These are phyloP conservation scores for Tricholaema leucomelas DNA, from an alignment of 2,113 vertebrate genomes.

Conservation along the genomic window DNA sequence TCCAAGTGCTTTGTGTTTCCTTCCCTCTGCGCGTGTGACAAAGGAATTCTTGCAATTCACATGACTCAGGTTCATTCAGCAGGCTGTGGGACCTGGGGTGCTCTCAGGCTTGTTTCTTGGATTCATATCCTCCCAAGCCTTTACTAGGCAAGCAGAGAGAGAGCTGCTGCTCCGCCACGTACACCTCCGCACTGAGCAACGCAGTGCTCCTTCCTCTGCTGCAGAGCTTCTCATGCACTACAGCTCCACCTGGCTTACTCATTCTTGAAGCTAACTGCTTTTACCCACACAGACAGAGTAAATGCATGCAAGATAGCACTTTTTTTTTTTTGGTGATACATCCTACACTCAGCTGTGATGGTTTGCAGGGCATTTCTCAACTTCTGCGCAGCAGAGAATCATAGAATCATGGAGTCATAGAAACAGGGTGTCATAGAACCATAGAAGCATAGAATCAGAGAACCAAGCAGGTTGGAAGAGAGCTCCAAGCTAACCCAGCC, in stretches of 20 bases:
- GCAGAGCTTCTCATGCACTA: neutral
- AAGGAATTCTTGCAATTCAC: neutral
- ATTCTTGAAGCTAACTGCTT: neutral
- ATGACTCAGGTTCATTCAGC: slow-evolving; percentile 31
- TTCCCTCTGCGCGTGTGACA: neutral
- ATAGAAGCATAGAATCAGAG: too few relatives aligned
- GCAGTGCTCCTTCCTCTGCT: neutral
- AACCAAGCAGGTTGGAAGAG: too few relatives aligned
- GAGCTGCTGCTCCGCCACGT: neutral
- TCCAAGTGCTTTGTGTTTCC: neutral
- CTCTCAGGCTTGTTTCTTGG: neutral
- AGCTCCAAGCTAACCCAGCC: too few relatives aligned
- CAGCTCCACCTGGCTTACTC: neutral
- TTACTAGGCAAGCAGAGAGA: slow-evolving; percentile 24
- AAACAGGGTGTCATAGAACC: too few relatives aligned
- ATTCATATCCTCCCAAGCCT: slow-evolving; percentile 14
- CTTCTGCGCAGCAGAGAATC: neutral
- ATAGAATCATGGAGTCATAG: too few relatives aligned
- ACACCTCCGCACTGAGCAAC: neutral
- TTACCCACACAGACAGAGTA: neutral
- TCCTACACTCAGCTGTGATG: neutral
- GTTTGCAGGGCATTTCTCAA: neutral
- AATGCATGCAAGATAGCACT: neutral
- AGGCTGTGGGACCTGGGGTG: neutral
- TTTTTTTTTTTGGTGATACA: accelerated